Evolutionary conservation across 2,888 invertebrate species (phyloP).

Genomic region (Folsomia manolachei): DNA sequence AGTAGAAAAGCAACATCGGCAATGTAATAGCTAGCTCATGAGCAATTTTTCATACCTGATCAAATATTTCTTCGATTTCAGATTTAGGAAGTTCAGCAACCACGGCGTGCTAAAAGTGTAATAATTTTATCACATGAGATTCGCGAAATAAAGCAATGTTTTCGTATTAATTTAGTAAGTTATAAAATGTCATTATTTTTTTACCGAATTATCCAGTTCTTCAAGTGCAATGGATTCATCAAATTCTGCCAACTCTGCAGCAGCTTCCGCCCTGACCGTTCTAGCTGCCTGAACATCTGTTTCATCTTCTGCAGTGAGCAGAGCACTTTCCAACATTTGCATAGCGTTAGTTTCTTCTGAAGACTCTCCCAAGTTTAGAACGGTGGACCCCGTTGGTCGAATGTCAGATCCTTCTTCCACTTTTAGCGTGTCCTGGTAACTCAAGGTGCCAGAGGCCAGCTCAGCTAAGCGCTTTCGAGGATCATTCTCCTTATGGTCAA

Average conservation of each 20-base stretch:
- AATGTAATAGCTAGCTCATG: not conserved
- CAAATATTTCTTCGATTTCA: conserved; percentile 20
- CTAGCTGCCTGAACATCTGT: conserved; percentile 87
- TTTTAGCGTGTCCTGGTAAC: not conserved
- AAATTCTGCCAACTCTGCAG: conserved; percentile 88
- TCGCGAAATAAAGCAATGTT: not conserved
- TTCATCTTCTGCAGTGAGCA: conserved; percentile 92
- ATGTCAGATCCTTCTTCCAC: not conserved
- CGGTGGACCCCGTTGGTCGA: too few species aligned
- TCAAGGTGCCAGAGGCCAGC: not conserved
- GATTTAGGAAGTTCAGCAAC: conserved; percentile 11
- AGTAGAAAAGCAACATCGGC: conserved; percentile 28
- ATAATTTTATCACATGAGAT: not conserved
- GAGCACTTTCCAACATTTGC: conserved; percentile 64
- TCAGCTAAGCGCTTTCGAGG: conserved; percentile 60
- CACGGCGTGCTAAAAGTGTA: not conserved
- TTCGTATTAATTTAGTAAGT: not conserved
- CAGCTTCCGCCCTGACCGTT: conserved; percentile 84
- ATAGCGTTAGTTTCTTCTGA: conserved; percentile 27
- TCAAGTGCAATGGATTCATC: conserved; percentile 90
- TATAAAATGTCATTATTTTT: not conserved
- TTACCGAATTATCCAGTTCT: conserved; percentile 42
- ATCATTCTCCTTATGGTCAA: conserved; percentile 65
- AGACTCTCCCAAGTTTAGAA: not conserved
- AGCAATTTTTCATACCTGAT: conserved; percentile 9